phyloP scores from a whole-genome alignment of 2,113 vertebrate genomes.

The Lichenostomus cassidix region DNA sequence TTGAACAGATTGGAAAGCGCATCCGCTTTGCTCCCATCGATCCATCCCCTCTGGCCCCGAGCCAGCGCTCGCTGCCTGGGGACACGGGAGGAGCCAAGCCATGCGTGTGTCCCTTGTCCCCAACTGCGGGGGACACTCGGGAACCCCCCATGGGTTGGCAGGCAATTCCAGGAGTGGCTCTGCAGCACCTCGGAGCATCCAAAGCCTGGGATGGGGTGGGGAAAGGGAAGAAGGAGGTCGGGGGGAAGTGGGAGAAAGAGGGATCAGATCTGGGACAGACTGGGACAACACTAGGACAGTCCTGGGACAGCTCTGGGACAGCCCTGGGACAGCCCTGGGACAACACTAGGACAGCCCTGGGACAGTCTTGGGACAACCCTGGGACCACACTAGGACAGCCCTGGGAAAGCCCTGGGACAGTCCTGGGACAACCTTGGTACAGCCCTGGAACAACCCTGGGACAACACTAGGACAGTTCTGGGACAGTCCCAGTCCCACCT shows the following conservation, averaged over 20 bases:
- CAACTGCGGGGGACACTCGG: accelerated
- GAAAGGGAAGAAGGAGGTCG: neutral
- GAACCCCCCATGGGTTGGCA: accelerated
- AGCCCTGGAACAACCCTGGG: too few species aligned
- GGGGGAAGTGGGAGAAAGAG: too few species aligned
- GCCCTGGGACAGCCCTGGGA: too few species aligned
- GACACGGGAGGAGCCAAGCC: neutral
- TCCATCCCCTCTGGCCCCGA: conserved; percentile 9
- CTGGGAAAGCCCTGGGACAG: too few species aligned
- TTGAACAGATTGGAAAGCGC: conserved; percentile 32
- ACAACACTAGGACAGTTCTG: too few species aligned
- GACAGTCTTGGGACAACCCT: too few species aligned
- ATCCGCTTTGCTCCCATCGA: conserved; percentile 28
- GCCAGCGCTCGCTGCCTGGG: neutral
- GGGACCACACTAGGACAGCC: too few species aligned
- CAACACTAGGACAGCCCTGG: too few species aligned
- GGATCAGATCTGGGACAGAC: neutral
- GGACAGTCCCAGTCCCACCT: too few species aligned
- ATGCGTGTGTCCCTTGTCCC: neutral
- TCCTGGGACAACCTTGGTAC: too few species aligned
- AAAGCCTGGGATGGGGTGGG: neutral
- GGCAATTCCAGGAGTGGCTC: accelerated
- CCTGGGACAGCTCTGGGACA: too few species aligned
- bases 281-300: too few species aligned
- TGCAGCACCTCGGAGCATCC: neutral